Base-by-base conservation (phyloP, 2,797 vertebrate genomes). In the Naso thynnoides region DNA sequence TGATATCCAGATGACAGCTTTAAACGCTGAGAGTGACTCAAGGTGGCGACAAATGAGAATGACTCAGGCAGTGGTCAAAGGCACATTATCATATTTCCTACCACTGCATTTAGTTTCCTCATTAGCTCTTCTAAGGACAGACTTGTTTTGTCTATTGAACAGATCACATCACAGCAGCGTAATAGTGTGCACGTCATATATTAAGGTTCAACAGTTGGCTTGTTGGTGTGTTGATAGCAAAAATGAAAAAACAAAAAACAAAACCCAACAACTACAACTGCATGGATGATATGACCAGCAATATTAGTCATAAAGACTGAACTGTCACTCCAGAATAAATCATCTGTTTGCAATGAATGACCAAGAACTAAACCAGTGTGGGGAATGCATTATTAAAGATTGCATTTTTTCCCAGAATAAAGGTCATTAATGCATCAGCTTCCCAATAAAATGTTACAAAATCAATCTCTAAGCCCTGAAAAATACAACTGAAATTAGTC, bases 51-150 rank as follows among this genome's bases (percentile, higher is more conserved):
- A 82, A 81, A 84, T 80, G 78, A 44, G 65, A 78, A 44, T 85
- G 85, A 90, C 59, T 89, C 73, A 77, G 76, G 31, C 47, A 10
- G 23, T 2, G 19, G 44, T 82, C 75, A 74, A 10, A 38, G 36
- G 24, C 31, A 39, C 60, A 83, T 87, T 79, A 86, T 48, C 80
- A 77, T 83, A 64, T 84, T 74, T 57, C 44, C 76, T 50, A 60
- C 67, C 18, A 5, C 66, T 79, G 82, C 87, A 90, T 90, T 62
- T 70, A 36, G 54, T 65, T 70, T 19, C 53, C 62, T 92, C 66
- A 88, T 91, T 91, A 89, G 68, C 42, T 56, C 57, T 70, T 64
- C 57, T 81, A 74, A 81, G 73, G 58, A 62, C 38, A 44, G 58
- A 49, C 66, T 78, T 76, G 63, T 84, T 83, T 74, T 80, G 57